Evolutionary conservation across 1,140 invertebrate genomes (phyloP), one percentile per base, ranked within the genome.

Genomic region (Orius insidiosus): DNA sequence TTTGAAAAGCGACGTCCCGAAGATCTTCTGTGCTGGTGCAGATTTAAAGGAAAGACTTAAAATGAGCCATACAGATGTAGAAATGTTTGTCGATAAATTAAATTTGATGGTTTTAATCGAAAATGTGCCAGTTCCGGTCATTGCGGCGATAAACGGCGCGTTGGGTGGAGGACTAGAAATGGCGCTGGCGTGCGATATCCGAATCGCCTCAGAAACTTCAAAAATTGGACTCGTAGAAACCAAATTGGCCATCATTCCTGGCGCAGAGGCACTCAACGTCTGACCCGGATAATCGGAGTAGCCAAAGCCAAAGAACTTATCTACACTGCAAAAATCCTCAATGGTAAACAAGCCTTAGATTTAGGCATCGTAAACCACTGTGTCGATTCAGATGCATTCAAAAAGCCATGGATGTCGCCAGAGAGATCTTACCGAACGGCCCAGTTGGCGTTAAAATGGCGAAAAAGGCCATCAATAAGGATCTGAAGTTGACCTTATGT

Each of bases 161-260:
- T 59, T 96, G 9, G 81, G 82, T 7, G 95, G 95, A 39, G 95
- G 95, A 1, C 61, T 98, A 30, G 94, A 98, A 65, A 69, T 98
- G 54, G 86, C 93, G 0, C 63, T 98, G 15, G 86, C 89, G 4
- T 92, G 87, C 67, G 94, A 98, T 61, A 76, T 98, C 7, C 70
- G 92, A 47, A 72, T 92, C 2, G 85, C 85, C 1, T 67, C 89
- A 1, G 61, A 68, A 1, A 72, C 74, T 49, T 76, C 88, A 0
- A 95, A 88, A 64, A 65, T 96, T 61, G 96, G 96, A 4, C 64
- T 99, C 2, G 85, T 97, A 0, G 96, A 99, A 68, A 97, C 94
- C 35, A 84, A 78, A 54, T 61, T 96, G 38, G 96, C 85, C 0
- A 88, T 99, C 24, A 93, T 99, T 51, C 96, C 96, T 5, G 96